phyloP scores from a whole-genome alignment of 2,888 invertebrate genomes.

The Bombylius major region DNA sequence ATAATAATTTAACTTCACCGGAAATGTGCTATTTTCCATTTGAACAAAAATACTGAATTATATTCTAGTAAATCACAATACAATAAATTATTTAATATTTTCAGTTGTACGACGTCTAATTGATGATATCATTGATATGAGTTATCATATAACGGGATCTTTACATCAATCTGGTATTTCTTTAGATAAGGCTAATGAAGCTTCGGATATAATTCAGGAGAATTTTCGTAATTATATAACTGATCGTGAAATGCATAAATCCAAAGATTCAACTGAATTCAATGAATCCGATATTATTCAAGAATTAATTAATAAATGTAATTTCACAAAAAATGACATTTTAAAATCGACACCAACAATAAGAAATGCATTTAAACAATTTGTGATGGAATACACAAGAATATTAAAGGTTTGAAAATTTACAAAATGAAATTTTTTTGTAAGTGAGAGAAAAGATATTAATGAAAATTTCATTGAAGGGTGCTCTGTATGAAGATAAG shows the following conservation, averaged over 20 bases:
- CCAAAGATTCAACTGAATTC: constrained; percentile 16
- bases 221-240: constrained; percentile 20
- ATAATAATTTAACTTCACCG: too few relatives aligned
- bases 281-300: constrained; percentile 26
- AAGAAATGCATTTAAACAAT: constrained; percentile 28
- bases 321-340: constrained; percentile 26
- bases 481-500: constrained; percentile 24
- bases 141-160: constrained; percentile 20
- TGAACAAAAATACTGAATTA: constrained; percentile 16
- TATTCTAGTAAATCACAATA: too few relatives aligned
- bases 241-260: constrained; percentile 19
- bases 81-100: too few relatives aligned
- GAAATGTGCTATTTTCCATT: constrained; percentile 21
- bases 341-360: constrained; percentile 25
- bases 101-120: constrained; percentile 24
- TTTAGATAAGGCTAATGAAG: constrained; percentile 22
- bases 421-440: too few relatives aligned
- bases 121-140: constrained; percentile 27
- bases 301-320: constrained; percentile 27
- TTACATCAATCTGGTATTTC: constrained; percentile 23
- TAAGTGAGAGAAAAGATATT: background rate
- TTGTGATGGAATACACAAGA: constrained; percentile 27
- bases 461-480: constrained; percentile 12
- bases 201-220: constrained; percentile 26
- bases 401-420: constrained; percentile 20